Percentiles rank a stretch among this genome's conserved stretches.
Evolutionary conservation across 1,140 invertebrate genomes (phyloP).

Genomic region (Caerostris darwini): DNA sequence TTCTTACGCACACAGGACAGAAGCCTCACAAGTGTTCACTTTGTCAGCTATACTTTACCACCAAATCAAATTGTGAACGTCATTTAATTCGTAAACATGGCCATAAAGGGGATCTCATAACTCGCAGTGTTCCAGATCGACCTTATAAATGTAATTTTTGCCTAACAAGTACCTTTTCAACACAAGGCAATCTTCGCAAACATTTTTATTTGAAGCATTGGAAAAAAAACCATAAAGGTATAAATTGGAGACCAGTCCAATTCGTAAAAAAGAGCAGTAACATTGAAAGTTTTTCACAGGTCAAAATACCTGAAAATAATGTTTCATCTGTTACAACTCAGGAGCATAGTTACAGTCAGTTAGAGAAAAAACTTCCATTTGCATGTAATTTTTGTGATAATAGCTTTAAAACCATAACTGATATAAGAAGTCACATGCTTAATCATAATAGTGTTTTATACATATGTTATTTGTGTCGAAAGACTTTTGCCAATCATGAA

Average conservation of each 20-base stretch:
- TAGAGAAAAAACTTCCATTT: constrained; percentile 12
- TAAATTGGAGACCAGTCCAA: constrained; percentile 79
- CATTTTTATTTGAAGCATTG: constrained; percentile 88
- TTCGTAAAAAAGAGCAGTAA: constrained; percentile 76
- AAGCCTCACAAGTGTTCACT: constrained; percentile 97
- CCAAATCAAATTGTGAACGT: constrained; percentile 97
- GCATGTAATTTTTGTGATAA: constrained; percentile 69
- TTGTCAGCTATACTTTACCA: constrained; percentile 96
- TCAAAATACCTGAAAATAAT: constrained; percentile 8
- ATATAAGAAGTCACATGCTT: constrained; percentile 75
- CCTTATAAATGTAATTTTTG: constrained; percentile 92
- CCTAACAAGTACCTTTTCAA: constrained; percentile 92
- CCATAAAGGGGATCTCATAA: constrained; percentile 67
- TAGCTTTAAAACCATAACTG: constrained; percentile 65
- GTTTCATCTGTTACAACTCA: constrained; percentile 53
- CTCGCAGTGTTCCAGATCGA: constrained; percentile 88
- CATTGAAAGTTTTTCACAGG: neutral
- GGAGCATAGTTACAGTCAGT: constrained; percentile 74
- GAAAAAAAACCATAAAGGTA: constrained; percentile 77
- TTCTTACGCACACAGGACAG: constrained; percentile 96
- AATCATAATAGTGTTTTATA: constrained; percentile 88
- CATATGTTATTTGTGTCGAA: constrained; percentile 96
- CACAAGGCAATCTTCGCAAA: constrained; percentile 89
- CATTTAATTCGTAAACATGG: constrained; percentile 95
- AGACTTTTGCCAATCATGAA: constrained; percentile 89